These are phyloP conservation scores for Hipposideros larvatus DNA, from an alignment of 2,797 vertebrate genomes.

Conservation along the genomic window DNA sequence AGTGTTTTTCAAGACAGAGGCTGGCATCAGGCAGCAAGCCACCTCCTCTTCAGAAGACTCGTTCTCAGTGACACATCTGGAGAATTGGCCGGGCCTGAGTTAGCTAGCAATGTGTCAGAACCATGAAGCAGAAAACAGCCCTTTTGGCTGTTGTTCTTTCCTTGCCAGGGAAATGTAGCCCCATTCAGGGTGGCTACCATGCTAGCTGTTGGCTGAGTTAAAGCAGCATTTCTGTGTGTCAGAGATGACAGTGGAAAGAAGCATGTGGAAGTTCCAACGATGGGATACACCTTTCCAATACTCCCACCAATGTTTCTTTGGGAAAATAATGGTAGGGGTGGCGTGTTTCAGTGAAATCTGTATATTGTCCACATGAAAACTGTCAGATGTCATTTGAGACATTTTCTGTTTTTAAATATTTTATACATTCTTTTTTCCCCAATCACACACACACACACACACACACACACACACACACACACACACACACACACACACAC, in stretches of 20 bases:
- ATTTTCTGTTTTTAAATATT: not conserved
- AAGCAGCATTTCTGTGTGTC: slow-evolving; percentile 6
- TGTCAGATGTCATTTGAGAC: not conserved
- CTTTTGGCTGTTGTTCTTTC: slow-evolving; percentile 36
- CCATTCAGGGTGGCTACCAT: slow-evolving; percentile 50
- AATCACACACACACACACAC: rapidly evolving
- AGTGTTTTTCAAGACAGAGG: not conserved
- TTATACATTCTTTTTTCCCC: not conserved
- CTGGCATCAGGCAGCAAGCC: not conserved
- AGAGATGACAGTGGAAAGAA: slow-evolving; percentile 37
- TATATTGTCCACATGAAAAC: not conserved
- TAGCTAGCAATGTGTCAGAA: slow-evolving; percentile 1
- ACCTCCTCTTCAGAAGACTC: not conserved
- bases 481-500: not conserved
- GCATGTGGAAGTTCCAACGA: not conserved
- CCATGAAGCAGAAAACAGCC: slow-evolving; percentile 1
- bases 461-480: not conserved
- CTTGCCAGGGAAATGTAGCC: slow-evolving; percentile 32
- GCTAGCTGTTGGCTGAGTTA: slow-evolving; percentile 34
- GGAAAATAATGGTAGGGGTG: not conserved
- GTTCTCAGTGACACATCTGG: not conserved
- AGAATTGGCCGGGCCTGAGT: slow-evolving; percentile 17
- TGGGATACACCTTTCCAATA: not conserved
- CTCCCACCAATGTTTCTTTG: not conserved
- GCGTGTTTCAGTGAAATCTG: not conserved